Evolutionary conservation across 2,888 invertebrate genomes (phyloP), one percentile per base, ranked within the genome.

Genomic region (Camponotus fellah): DNA sequence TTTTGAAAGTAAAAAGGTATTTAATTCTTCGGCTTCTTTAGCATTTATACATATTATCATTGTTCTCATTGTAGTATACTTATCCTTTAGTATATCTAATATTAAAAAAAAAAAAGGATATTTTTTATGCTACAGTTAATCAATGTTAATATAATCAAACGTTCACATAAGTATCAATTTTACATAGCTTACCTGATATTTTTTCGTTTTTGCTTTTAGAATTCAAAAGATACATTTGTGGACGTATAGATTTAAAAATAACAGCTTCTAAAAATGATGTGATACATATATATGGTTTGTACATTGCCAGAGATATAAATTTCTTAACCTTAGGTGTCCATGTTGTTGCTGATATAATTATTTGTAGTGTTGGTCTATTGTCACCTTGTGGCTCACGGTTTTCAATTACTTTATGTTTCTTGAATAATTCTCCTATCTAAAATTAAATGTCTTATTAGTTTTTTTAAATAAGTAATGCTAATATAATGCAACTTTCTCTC

Each of bases 261-360:
- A 97, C 96, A 68, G 97, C 97, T 95, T 98, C 98, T 88, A 97
- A 95, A 89, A 96, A 96, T 34, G 97, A 97, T 0, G 97, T 96
- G 80, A 98, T 97, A 81, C 97, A 96, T 5, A 98, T 94, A 0
- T 97, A 95, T 0, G 97, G 96, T 90, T 96, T 95, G 0, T 95
- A 95, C 21, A 97, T 93, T 56, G 93, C 95, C 65, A 95, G 95
- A 60, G 95, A 95, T 0, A 96, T 95, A 40, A 97, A 95, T 0
- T 95, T 94, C 68, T 96, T 95, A 90, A 98, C 94, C 14, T 95
- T 93, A 21, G 95, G 92, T 49, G 96, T 96, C 97, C 98, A 98
- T 69, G 96, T 95, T 75, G 96, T 95, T 0, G 97, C 96, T 1
- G 96, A 96, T 0, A 96, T 93, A 0, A 97, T 94, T 65, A 96